Conservation (phyloP, 1,140 invertebrate genomes). For the Araneus ventricosus region DNA sequence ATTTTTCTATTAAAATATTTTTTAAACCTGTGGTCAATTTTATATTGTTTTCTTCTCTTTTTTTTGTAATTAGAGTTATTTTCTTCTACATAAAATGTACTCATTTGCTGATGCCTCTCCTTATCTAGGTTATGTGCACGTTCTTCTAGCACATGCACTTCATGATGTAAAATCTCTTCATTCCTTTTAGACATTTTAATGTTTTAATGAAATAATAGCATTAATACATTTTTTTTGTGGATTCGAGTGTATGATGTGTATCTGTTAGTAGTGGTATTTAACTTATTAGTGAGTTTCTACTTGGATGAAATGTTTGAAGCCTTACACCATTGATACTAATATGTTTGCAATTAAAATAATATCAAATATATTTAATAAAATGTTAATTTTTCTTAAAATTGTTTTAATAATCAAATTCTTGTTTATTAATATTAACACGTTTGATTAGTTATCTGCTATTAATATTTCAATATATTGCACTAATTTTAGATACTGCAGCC, state of each 20-base stretch:
- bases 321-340: not conserved
- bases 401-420: too few species aligned
- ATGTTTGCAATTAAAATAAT: too few species aligned
- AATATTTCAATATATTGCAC: too few species aligned
- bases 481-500: too few species aligned
- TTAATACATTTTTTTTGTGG: not conserved
- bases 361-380: too few species aligned
- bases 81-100: not conserved
- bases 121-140: conserved; percentile 6
- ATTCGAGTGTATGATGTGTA: not conserved
- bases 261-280: not conserved
- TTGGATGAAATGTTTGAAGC: not conserved
- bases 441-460: too few species aligned
- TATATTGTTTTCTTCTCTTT: too few species aligned
- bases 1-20: too few species aligned
- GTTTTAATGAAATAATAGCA: not conserved
- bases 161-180: not conserved
- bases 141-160: conserved; percentile 38
- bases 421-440: too few species aligned
- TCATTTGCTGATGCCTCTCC: conserved; percentile 36
- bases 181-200: not conserved
- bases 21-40: too few species aligned
- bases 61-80: too few species aligned
- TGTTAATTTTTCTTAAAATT: too few species aligned
- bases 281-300: not conserved